A percentile compares a stretch with the other conserved stretches of the same genome.
These are phyloP conservation scores for Benthosema pterotum DNA, from an alignment of 2,797 vertebrate genomes.

Conservation along the genomic window DNA sequence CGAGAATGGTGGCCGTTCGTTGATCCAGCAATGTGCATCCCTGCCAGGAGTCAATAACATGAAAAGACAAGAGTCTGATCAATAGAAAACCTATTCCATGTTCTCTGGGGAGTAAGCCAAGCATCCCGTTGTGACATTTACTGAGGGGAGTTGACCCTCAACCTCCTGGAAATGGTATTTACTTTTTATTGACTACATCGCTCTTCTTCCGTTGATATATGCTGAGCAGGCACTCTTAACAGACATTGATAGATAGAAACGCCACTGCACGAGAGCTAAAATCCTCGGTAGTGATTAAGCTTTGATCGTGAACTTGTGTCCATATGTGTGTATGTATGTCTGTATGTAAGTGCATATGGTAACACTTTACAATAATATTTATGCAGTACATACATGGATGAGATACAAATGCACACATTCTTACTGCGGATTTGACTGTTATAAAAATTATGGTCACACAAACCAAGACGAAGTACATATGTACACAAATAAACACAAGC, in stretches of 20 bases:
- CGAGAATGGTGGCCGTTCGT: constrained; percentile 1
- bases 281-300: too few species aligned
- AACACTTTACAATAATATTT: too few species aligned
- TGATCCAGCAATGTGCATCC: background rate
- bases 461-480: background rate
- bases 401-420: too few species aligned
- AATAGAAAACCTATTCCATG: constrained; percentile 50
- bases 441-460: background rate
- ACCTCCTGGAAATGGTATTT: constrained; percentile 27
- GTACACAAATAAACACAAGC: too few species aligned
- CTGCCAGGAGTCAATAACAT: constrained; percentile 35
- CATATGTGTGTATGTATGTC: too few species aligned
- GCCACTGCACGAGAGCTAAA: constrained; percentile 6
- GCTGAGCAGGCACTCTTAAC: constrained; percentile 39
- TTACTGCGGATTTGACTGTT: too few species aligned
- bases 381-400: too few species aligned
- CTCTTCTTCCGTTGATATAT: constrained; percentile 19
- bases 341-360: too few species aligned
- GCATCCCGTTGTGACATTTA: constrained; percentile 42
- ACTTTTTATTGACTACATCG: constrained; percentile 44
- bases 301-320: too few species aligned
- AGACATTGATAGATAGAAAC: constrained; percentile 24
- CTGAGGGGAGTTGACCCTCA: constrained; percentile 10
- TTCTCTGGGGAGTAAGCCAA: constrained; percentile 10
- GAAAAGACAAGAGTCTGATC: constrained; percentile 42